A percentile compares a stretch with the other conserved stretches of the same genome.
Conservation (phyloP, 2,113 vertebrate genomes). For the Macaca fascicularis region T2T-MFA8v1.1 NC_088387.1:70677001-70677500, state of each 20-base stretch:
- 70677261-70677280: neutral
- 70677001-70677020: neutral
- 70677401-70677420: neutral
- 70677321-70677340: neutral
- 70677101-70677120: slow-evolving; percentile 36
- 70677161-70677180: slow-evolving; percentile 25
- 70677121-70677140: neutral
- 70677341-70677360: neutral
- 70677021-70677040: neutral
- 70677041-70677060: neutral
- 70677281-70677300: slow-evolving; percentile 20
- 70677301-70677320: neutral
- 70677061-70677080: neutral
- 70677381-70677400: neutral
- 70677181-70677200: neutral
- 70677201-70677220: slow-evolving; percentile 21
- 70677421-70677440: neutral
- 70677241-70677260: slow-evolving; percentile 28
- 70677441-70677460: neutral
- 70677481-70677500: neutral
- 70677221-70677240: slow-evolving; percentile 34
- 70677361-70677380: neutral
- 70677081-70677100: neutral
- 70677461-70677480: neutral
- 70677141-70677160: slow-evolving; percentile 50